phyloP scores from a whole-genome alignment of 1,140 invertebrate species.

The Pogonognathellus flavescens region DNA sequence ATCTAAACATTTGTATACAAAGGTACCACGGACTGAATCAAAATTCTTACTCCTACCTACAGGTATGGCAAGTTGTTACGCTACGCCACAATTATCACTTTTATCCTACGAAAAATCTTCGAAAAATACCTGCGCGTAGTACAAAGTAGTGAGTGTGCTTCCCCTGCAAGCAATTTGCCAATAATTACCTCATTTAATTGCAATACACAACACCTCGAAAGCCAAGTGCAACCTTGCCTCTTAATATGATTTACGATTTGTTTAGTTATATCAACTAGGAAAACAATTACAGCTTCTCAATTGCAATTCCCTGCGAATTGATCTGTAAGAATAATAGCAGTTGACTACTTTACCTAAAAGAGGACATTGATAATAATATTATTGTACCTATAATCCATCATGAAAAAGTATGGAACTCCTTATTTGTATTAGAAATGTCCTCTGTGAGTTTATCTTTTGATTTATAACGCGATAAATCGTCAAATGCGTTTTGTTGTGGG shows the following conservation, averaged over 20 bases:
- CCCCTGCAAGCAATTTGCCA: constrained; percentile 34
- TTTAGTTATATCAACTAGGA: constrained; percentile 18
- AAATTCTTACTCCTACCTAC: no score
- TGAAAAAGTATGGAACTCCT: constrained; percentile 28
- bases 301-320: constrained; percentile 31
- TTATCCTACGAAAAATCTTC: not conserved
- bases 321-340: constrained; percentile 6
- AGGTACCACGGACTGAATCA: no score
- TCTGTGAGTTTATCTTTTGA: constrained; percentile 38
- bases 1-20: no score
- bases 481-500: constrained; percentile 41
- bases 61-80: no score
- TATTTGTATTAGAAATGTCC: constrained; percentile 47
- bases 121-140: not conserved
- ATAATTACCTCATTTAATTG: constrained; percentile 48
- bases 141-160: not conserved
- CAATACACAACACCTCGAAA: constrained; percentile 29
- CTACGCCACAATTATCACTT: constrained; percentile 13
- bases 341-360: not conserved
- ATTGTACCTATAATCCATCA: not conserved
- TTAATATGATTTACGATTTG: constrained; percentile 44
- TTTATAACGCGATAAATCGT: constrained; percentile 39
- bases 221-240: constrained; percentile 23
- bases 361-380: not conserved
- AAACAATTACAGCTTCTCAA: constrained; percentile 33